A percentile compares a stretch with the other conserved stretches of the same genome.
Evolutionary conservation across 2,113 vertebrate genomes (phyloP).

Genomic region (Phoenicopterus ruber): DNA sequence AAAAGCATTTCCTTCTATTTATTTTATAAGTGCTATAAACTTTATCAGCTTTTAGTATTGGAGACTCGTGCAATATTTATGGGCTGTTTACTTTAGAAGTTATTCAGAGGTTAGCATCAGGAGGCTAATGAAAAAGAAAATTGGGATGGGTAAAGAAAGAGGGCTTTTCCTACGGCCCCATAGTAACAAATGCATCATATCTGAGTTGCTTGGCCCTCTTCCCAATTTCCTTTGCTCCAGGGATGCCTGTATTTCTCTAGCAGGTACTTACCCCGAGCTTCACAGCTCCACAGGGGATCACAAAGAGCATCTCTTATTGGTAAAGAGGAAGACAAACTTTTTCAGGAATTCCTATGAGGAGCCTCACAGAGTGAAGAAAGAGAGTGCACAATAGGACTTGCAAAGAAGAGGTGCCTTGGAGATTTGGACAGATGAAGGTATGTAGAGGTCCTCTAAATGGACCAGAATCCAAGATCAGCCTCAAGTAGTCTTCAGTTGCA

Average conservation of each 20-base stretch:
- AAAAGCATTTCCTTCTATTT: constrained; percentile 81
- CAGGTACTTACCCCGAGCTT: constrained; percentile 11
- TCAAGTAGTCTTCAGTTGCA: background rate
- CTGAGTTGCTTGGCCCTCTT: constrained; percentile 44
- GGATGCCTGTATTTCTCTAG: background rate
- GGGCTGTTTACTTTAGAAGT: constrained; percentile 73
- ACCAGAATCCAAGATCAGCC: background rate
- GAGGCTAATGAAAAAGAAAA: constrained; percentile 77
- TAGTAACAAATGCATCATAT: constrained; percentile 41
- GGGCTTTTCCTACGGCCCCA: constrained; percentile 45
- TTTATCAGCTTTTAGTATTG: constrained; percentile 81
- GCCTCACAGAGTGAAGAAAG: background rate
- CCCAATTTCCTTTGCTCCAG: background rate
- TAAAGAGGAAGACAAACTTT: background rate
- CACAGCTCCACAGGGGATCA: background rate
- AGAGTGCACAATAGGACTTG: background rate
- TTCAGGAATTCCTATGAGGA: background rate
- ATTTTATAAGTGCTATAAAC: constrained; percentile 83
- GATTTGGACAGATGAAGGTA: background rate
- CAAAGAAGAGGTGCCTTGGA: background rate
- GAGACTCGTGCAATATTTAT: constrained; percentile 78
- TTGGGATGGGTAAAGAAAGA: constrained; percentile 56
- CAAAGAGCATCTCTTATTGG: background rate
- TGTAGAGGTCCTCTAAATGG: background rate
- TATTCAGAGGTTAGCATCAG: constrained; percentile 73